Base-by-base conservation (phyloP, 1,140 invertebrate species). In the Drosophila mojavensis region DNA sequence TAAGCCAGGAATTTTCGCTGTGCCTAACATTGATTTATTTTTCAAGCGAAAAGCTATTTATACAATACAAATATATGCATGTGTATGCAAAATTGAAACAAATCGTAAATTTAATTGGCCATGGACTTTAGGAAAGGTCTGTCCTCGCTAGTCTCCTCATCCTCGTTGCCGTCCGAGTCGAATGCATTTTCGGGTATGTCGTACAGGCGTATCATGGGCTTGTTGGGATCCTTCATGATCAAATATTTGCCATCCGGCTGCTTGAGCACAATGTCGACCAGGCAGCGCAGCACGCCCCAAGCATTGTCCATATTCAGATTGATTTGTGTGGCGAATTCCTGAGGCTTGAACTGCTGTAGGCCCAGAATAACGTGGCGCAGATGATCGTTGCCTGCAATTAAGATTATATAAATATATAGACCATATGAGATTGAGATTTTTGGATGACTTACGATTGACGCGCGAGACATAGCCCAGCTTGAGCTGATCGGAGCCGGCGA, bases 241-340 rank as follows among this genome's bases (percentile, higher is more conserved):
- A 99, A 94, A 92, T 99, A 99, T 92, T 97, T 97, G 73, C 99
- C 99, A 92, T 99, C 97, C 76, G 98, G 97, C 90, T 99, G 97
- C 92, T 98, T 98, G 96, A 99, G 98, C 81, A 98, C 98, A 63
- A 98, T 97, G 92, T 99, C 98, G 81, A 99, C 97, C 74, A 99
- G 98, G 92, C 98, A 99, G 13, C 98, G 95, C 11, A 99, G 93
- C 60, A 99, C 98, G 70, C 98, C 99, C 99, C 99, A 99, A 2
- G 97, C 98, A 93, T 99, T 99, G 91, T 99, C 99, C 98, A 99
- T 98, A 90, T 98, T 99, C 69, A 99, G 93, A 93, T 99, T 99
- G 86, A 99, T 99, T 93, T 99, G 99, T 4, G 97, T 97, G 10
- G 98, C 98, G 93, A 99, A 99, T 93, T 99, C 99, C 81, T 96